These are phyloP conservation scores for Lerema accius DNA, from an alignment of 1,140 invertebrate genomes.

Conservation along the genomic window DNA sequence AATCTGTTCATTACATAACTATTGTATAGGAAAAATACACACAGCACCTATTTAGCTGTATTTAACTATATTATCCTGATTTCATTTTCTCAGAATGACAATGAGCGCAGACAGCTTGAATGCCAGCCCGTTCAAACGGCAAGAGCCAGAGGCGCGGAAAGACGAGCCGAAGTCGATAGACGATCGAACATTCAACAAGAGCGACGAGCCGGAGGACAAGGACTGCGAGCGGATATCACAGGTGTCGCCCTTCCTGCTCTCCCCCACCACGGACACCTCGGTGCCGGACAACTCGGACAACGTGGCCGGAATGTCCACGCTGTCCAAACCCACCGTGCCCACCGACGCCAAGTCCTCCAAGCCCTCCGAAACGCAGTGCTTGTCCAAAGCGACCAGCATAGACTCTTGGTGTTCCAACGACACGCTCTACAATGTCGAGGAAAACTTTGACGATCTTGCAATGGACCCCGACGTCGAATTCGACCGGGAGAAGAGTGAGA, in stretches of 20 bases:
- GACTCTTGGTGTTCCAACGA: constrained; percentile 85
- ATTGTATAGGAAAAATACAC: too few relatives aligned
- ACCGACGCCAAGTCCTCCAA: constrained; percentile 76
- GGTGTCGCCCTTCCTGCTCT: constrained; percentile 70
- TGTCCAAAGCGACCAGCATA: constrained; percentile 84
- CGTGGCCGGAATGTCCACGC: constrained; percentile 64
- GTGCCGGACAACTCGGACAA: constrained; percentile 63
- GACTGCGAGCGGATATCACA: constrained; percentile 70
- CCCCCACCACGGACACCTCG: constrained; percentile 71
- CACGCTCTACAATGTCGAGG: constrained; percentile 84
- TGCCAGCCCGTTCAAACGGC: constrained; percentile 57
- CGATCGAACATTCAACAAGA: constrained; percentile 64
- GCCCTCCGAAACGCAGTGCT: constrained; percentile 73
- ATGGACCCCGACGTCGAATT: constrained; percentile 65
- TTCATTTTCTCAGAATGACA: constrained; percentile 61
- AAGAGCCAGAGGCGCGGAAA: constrained; percentile 33
- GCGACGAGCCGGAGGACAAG: constrained; percentile 54
- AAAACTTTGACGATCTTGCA: constrained; percentile 80
- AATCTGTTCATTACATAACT: too few relatives aligned
- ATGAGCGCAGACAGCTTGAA: constrained; percentile 81
- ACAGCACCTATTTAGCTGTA: too few relatives aligned
- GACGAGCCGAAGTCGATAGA: constrained; percentile 50
- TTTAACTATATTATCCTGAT: too few relatives aligned
- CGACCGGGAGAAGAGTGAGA: constrained; percentile 65
- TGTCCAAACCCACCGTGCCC: constrained; percentile 71